These are phyloP conservation scores for Oreochromis mossambicus DNA, from an alignment of 2,797 vertebrate species.

Conservation along the genomic window DNA sequence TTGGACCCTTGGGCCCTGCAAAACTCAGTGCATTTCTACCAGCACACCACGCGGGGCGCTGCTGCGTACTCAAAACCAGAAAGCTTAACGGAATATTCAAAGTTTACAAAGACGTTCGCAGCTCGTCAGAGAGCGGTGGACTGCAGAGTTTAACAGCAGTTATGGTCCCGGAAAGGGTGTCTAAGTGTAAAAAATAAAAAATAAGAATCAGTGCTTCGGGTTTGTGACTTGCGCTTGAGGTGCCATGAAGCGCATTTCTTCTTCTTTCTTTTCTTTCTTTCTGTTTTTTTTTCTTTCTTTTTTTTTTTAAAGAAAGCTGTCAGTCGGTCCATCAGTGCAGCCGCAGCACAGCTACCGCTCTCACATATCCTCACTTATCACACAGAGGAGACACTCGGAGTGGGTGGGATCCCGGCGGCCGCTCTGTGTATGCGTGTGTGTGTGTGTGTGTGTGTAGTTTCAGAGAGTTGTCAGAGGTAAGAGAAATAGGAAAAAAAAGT, in stretches of 20 bases:
- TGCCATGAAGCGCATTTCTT: neutral
- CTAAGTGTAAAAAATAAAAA: conserved; percentile 3
- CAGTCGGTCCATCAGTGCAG: conserved; percentile 2
- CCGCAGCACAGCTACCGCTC: conserved; percentile 37
- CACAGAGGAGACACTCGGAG: conserved; percentile 25
- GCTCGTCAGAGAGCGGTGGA: neutral
- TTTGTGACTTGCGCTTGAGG: neutral
- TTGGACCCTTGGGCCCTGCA: conserved; percentile 54
- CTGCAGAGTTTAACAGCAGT: neutral
- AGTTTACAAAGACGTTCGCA: conserved; percentile 62
- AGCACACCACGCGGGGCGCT: conserved; percentile 60
- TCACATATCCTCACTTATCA: conserved; percentile 38
- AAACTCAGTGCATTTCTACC: neutral
- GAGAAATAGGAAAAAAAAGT: neutral
- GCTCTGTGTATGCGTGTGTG: neutral
- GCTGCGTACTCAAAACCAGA: conserved; percentile 19
- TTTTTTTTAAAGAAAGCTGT: conserved; percentile 3
- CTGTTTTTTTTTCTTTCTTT: neutral
- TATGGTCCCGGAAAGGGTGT: neutral
- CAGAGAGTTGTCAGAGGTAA: conserved; percentile 4
- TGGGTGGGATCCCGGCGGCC: conserved; percentile 43
- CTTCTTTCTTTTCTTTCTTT: neutral
- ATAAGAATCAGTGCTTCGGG: neutral
- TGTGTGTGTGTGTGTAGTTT: conserved; percentile 21
- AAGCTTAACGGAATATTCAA: conserved; percentile 48